These are phyloP conservation scores for Gracilinanus agilis DNA, from an alignment of 2,113 vertebrate genomes.

Conservation along the genomic window DNA sequence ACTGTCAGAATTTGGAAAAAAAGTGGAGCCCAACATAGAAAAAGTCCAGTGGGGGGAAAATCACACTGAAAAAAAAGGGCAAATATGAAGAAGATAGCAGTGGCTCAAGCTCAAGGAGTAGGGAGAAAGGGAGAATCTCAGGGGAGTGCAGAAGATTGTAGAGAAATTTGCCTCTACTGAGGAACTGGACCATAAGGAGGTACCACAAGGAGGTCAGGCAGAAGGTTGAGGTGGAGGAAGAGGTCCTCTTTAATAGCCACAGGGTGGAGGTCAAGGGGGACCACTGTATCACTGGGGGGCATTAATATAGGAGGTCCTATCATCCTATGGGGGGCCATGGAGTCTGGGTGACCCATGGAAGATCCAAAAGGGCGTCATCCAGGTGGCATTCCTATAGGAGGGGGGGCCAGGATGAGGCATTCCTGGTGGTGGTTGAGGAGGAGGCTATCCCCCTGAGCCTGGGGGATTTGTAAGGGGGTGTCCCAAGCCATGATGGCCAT, in stretches of 20 bases:
- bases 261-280: slow-evolving; percentile 93
- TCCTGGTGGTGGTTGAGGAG: no score
- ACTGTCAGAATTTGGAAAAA: slow-evolving; percentile 64
- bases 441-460: no score
- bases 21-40: slow-evolving; percentile 45
- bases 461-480: no score
- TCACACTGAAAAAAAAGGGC: slow-evolving; percentile 38
- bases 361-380: slow-evolving; percentile 92
- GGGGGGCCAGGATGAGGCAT: no score
- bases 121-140: no score
- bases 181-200: slow-evolving; percentile 68
- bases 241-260: slow-evolving; percentile 94
- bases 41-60: not conserved
- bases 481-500: no score
- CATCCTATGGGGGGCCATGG: slow-evolving; percentile 93
- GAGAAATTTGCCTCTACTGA: no score
- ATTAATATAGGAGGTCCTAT: slow-evolving; percentile 95
- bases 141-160: no score
- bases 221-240: slow-evolving; percentile 90
- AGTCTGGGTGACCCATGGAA: slow-evolving; percentile 91
- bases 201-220: slow-evolving; percentile 86
- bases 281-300: slow-evolving; percentile 94
- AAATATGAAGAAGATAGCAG: slow-evolving; percentile 19
- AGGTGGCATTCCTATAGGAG: slow-evolving; percentile 95
- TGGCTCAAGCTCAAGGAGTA: slow-evolving; percentile 11